Evolutionary conservation across 2,797 vertebrate species (phyloP).

Genomic region (Simalia tracyae): DNA sequence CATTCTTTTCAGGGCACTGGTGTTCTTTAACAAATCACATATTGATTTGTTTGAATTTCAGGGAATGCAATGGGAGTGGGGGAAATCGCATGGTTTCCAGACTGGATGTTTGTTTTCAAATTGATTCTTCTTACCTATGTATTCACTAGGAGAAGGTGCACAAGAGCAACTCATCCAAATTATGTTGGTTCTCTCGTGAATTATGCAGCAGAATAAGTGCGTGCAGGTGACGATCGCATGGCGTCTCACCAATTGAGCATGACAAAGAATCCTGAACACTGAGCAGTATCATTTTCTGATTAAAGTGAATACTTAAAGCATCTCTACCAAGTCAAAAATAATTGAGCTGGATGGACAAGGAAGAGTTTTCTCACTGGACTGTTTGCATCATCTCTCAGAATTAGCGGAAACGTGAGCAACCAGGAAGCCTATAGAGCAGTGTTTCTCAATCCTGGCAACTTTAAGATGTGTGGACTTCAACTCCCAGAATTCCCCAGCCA

Average conservation of each 20-base stretch:
- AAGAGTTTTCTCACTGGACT: background rate
- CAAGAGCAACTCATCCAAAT: too few species aligned
- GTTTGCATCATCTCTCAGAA: too few species aligned
- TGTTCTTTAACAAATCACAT: background rate
- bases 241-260: background rate
- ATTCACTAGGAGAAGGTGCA: too few species aligned
- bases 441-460: too few species aligned
- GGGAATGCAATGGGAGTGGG: background rate
- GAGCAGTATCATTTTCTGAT: background rate
- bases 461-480: too few species aligned
- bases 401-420: too few species aligned
- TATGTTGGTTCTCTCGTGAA: too few species aligned
- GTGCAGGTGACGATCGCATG: background rate
- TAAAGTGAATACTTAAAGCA: background rate
- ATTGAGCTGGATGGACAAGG: background rate
- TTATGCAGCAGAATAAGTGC: too few species aligned
- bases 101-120: too few species aligned
- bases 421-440: too few species aligned
- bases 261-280: background rate
- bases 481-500: too few species aligned
- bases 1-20: background rate
- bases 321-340: background rate
- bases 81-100: background rate
- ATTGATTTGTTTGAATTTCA: background rate
- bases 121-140: too few species aligned